Base-by-base conservation (phyloP, 2,113 vertebrate species). In the Apaloderma vittatum region DNA sequence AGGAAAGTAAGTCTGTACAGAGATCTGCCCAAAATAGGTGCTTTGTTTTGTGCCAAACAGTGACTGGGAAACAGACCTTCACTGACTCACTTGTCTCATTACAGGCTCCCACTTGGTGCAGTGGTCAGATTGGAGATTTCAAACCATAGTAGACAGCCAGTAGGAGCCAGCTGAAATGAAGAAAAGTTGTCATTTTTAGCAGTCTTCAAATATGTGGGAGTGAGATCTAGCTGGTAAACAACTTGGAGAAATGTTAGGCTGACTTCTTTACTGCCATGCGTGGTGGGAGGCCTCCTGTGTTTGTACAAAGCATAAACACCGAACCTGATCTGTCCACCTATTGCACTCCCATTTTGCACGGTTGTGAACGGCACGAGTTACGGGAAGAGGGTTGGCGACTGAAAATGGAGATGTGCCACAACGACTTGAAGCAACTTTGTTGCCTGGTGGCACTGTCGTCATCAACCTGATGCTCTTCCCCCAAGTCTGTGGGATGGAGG, bases 351-450 rank as follows among this genome's bases (percentile, higher is more conserved):
- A 0, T 37, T 81, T 61, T 43, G 32, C 21, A 13, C 12, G 4
- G 43, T 0, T 70, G 52, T 57, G 78, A 71, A 13, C 40, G 14
- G 32, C 34, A 21, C 0, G 1, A 51, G 24, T 29, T 67, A 27
- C 0, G 0, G 71, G 48, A 36, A 12, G 51, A 71, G 51, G 63
- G 29, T 32, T 0, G 2, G 72, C 1, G 3, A 5, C 22, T 40
- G 59, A 5, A 76, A 10, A 32, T 48, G 45, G 55, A 54, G 37
- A n/a, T 19, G 22, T 52, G 57, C 76, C 73, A 18, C 57, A 3
- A 0, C 26, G 83, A 29, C 52, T 32, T 0, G 2, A 65, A 45
- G 52, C 34, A 67, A 5, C 52, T 65, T 67, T 0, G 3, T 17
- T 45, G 72, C 34, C n/a, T 14, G 26, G 43, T 48, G 82, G 54